Conservation (phyloP, 2,113 vertebrate genomes). For the Tyrannus savana region DNA sequence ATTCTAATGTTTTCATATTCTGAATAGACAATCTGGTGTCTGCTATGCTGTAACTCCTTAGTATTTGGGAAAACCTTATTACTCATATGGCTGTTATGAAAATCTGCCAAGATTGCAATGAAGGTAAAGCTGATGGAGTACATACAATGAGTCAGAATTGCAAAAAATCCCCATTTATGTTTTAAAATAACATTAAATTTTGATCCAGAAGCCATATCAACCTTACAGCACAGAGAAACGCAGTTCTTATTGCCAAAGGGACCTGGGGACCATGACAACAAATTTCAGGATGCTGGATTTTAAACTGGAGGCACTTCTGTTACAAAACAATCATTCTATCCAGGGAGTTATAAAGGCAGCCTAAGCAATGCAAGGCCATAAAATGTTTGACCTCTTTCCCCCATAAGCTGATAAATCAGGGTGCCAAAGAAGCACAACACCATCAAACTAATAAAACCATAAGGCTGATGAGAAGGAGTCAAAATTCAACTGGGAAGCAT, state of each 20-base stretch:
- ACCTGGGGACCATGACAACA: neutral
- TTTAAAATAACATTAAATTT: slow-evolving; percentile 16
- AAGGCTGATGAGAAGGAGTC: neutral
- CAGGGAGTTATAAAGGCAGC: neutral
- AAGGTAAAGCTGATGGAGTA: slow-evolving; percentile 9
- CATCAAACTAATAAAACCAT: neutral
- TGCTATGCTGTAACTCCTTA: neutral
- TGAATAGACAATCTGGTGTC: neutral
- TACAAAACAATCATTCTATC: neutral
- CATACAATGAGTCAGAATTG: neutral
- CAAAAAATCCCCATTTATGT: neutral
- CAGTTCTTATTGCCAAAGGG: slow-evolving; percentile 6
- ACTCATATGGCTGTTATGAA: neutral
- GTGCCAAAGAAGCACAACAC: neutral
- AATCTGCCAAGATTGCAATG: neutral
- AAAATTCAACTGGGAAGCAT: neutral
- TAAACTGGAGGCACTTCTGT: neutral
- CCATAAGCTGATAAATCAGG: slow-evolving; percentile 6
- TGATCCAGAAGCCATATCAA: neutral
- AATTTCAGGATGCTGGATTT: slow-evolving; percentile 14
- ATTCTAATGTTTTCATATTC: neutral
- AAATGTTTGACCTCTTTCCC: slow-evolving; percentile 33
- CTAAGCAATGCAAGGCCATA: slow-evolving; percentile 12
- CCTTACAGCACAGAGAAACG: neutral
- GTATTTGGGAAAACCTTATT: neutral